These are phyloP conservation scores for Tipula vernalis DNA, from an alignment of 2,888 invertebrate genomes.

Conservation along the genomic window DNA sequence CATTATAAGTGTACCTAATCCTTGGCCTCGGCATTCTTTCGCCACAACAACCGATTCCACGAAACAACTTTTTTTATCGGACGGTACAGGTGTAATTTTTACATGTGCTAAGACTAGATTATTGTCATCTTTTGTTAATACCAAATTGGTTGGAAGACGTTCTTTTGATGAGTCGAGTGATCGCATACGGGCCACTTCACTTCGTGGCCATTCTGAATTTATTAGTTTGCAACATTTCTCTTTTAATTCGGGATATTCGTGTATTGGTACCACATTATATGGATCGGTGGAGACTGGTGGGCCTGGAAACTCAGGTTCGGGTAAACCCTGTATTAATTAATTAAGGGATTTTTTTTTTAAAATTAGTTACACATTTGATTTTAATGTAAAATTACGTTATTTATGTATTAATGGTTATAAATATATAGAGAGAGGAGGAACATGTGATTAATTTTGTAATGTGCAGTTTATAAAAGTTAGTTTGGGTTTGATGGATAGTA, in stretches of 20 bases:
- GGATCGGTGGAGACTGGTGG: constrained; percentile 19
- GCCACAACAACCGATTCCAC: constrained; percentile 73
- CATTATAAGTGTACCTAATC: constrained; percentile 65
- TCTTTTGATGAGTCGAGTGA: constrained; percentile 62
- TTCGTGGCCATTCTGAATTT: constrained; percentile 80
- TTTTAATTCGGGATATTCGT: constrained; percentile 56
- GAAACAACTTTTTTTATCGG: constrained; percentile 57
- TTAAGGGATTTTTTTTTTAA: neutral
- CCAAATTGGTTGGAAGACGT: constrained; percentile 55
- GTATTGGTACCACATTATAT: constrained; percentile 51
- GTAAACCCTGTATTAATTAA: neutral
- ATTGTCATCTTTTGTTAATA: constrained; percentile 44
- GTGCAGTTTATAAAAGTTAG: neutral
- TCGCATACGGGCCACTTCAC: constrained; percentile 63
- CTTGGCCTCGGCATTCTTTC: constrained; percentile 55
- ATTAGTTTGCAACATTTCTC: constrained; percentile 61
- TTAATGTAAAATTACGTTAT: neutral
- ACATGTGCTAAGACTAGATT: constrained; percentile 61
- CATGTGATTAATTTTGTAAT: neutral
- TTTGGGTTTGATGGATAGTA: neutral
- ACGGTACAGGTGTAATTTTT: constrained; percentile 61
- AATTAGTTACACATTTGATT: neutral
- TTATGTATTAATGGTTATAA: neutral
- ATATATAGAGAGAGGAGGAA: neutral
- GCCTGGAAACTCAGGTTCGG: constrained; percentile 4